These are phyloP conservation scores for Calephelis perditalis DNA, from an alignment of 2,888 invertebrate genomes.

Conservation along the genomic window DNA sequence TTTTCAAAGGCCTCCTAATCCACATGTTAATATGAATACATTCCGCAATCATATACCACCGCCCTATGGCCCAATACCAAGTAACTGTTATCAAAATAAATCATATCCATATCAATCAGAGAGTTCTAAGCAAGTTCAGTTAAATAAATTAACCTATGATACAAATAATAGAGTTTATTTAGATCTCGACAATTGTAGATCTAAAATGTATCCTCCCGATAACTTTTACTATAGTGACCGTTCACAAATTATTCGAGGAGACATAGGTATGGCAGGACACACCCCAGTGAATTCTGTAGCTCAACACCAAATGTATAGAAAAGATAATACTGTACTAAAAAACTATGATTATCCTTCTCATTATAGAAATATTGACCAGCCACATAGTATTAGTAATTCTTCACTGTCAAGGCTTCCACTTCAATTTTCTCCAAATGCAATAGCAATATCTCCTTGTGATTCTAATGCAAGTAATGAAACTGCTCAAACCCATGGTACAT, in stretches of 20 bases:
- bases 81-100: constrained; percentile 56
- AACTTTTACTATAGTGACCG: constrained; percentile 57
- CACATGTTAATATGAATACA: constrained; percentile 49
- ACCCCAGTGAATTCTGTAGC: constrained; percentile 46
- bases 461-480: constrained; percentile 65
- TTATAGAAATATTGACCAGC: constrained; percentile 51
- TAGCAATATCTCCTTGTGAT: constrained; percentile 68
- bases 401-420: constrained; percentile 51
- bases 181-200: constrained; percentile 53
- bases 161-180: constrained; percentile 51
- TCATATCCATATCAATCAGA: constrained; percentile 53
- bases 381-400: constrained; percentile 42
- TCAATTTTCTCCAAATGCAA: constrained; percentile 61
- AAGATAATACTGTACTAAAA: constrained; percentile 50
- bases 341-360: constrained; percentile 55
- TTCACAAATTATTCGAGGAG: constrained; percentile 48
- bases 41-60: constrained; percentile 59
- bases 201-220: constrained; percentile 52
- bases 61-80: constrained; percentile 50
- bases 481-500: constrained; percentile 45
- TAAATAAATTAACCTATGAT: constrained; percentile 59
- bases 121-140: constrained; percentile 41
- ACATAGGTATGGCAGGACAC: constrained; percentile 51
- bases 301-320: constrained; percentile 54
- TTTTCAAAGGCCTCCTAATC: constrained; percentile 53